Evolutionary conservation across 2,113 vertebrate species (phyloP).

Genomic region (Okapia johnstoni): DNA sequence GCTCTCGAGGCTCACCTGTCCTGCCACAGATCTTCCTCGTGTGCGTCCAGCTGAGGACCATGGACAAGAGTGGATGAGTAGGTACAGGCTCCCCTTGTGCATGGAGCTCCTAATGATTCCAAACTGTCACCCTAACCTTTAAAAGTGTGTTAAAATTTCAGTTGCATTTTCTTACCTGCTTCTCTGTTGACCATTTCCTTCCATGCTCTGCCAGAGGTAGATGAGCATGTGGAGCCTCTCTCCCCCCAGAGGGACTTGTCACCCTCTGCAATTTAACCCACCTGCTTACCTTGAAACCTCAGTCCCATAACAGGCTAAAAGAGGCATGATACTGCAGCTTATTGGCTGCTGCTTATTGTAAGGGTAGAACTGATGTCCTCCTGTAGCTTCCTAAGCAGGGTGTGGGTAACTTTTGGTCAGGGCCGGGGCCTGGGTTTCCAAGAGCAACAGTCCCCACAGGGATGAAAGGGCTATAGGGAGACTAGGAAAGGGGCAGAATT

Average conservation of each 20-base stretch:
- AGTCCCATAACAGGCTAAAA: background rate
- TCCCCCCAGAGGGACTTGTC: background rate
- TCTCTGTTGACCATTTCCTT: background rate
- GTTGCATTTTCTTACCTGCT: background rate
- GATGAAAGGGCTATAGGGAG: background rate
- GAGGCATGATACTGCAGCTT: background rate
- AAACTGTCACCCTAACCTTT: background rate
- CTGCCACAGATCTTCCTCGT: background rate
- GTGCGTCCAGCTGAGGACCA: background rate
- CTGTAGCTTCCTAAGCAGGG: background rate
- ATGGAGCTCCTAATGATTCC: rapidly evolving
- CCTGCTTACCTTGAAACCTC: background rate
- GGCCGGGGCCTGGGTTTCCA: background rate
- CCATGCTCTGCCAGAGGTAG: no score
- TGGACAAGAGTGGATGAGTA: background rate
- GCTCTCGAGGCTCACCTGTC: background rate
- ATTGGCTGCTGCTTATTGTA: background rate
- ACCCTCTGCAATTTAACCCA: background rate
- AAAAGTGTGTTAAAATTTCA: background rate
- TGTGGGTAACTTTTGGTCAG: background rate
- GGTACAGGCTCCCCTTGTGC: rapidly evolving
- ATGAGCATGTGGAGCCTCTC: background rate
- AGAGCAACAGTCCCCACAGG: background rate
- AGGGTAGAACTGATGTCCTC: background rate
- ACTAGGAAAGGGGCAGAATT: background rate